Evolutionary conservation across 2,113 vertebrate species (phyloP).

Genomic region (Apaloderma vittatum): DNA sequence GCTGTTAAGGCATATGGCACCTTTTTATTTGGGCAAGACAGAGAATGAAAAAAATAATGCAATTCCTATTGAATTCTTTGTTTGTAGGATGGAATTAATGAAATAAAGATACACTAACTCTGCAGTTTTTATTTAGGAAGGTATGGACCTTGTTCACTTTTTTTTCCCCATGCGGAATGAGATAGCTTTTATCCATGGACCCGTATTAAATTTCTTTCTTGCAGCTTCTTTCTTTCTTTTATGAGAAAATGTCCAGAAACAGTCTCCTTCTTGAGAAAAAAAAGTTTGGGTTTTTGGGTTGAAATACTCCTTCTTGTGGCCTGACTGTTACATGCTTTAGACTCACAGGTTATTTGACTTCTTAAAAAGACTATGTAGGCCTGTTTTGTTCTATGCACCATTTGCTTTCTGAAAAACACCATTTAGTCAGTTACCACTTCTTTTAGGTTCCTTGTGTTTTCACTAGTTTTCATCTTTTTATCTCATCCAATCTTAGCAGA

Average conservation of each 20-base stretch:
- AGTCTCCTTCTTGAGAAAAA: not conserved
- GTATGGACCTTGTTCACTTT: not conserved
- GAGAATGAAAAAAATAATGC: not conserved
- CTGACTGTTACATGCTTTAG: not conserved
- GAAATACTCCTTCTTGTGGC: not conserved
- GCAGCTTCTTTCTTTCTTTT: not conserved
- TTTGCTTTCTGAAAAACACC: not conserved
- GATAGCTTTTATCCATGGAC: not conserved
- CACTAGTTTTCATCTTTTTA: not conserved
- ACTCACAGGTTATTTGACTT: not conserved
- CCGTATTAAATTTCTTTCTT: not conserved
- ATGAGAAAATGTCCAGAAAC: not conserved
- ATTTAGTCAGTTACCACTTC: not conserved
- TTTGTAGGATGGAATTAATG: not conserved
- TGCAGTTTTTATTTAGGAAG: not conserved
- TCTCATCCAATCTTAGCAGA: not conserved
- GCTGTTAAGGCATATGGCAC: not conserved
- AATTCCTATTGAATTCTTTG: not conserved
- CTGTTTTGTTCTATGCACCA: not conserved
- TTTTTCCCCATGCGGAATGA: not conserved
- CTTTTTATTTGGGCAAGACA: not conserved
- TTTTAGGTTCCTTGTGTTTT: not conserved
- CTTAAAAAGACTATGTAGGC: not conserved
- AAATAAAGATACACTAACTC: not conserved
- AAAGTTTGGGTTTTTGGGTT: fast-evolving